Evolutionary conservation across 1,140 invertebrate species (phyloP).

Genomic region (Drosophila ananassae): DNA sequence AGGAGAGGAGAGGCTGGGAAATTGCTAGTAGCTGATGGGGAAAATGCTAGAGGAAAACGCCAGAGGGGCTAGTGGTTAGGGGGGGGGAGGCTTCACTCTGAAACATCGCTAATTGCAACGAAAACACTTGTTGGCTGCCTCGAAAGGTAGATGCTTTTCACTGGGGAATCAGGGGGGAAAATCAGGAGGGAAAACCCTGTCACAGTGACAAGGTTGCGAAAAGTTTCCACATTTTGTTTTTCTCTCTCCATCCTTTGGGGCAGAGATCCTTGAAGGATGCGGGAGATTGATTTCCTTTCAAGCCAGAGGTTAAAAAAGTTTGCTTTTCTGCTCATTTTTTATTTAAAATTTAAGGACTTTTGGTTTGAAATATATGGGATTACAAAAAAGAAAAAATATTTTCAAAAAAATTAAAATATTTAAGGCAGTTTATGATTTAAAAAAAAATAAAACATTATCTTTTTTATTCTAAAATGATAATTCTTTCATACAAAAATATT

Average conservation of each 20-base stretch:
- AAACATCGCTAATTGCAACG: conserved; percentile 68
- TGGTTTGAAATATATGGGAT: not conserved
- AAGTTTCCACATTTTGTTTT: not conserved
- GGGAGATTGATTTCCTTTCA: conserved; percentile 13
- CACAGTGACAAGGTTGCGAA: conserved; percentile 1
- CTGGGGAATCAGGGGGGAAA: not conserved
- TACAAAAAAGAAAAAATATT: no score
- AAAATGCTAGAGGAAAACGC: not conserved
- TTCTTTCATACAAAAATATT: no score
- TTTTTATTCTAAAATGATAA: no score
- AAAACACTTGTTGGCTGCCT: conserved; percentile 62
- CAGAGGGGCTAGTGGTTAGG: not conserved
- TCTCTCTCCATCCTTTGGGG: not conserved
- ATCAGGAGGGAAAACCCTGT: not conserved
- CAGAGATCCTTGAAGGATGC: not conserved
- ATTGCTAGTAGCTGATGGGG: not conserved
- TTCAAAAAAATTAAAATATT: no score
- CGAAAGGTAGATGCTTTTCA: conserved; percentile 17
- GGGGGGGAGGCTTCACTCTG: not conserved
- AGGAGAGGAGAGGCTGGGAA: not conserved
- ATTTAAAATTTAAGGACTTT: no score
- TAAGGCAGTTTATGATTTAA: no score
- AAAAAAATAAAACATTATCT: no score
- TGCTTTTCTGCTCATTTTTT: not conserved
- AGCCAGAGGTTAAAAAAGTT: not conserved